phyloP scores from a whole-genome alignment of 2,113 vertebrate genomes.

The Axis porcinus region DNA sequence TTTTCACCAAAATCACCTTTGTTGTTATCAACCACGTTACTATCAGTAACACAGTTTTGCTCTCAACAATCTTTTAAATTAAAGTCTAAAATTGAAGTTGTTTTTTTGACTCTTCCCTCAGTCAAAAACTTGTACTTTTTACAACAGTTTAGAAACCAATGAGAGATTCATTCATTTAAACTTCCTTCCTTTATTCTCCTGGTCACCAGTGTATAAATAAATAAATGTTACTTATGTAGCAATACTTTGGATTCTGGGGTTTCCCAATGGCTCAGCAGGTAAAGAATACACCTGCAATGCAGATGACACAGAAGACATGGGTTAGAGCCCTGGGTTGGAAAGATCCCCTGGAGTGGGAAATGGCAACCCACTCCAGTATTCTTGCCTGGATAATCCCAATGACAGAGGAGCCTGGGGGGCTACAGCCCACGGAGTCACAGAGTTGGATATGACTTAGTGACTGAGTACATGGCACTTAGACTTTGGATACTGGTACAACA shows the following conservation, averaged over 20 bases:
- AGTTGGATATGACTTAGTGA: neutral
- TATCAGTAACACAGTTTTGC: neutral
- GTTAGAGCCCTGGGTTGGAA: neutral
- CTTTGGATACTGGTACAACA: neutral
- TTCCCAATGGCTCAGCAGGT: neutral
- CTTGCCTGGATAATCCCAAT: neutral
- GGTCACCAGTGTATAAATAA: neutral
- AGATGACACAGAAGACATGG: neutral
- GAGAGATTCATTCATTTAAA: neutral
- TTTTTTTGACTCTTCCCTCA: neutral
- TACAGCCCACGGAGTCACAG: neutral
- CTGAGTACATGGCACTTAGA: neutral
- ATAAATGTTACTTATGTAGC: neutral
- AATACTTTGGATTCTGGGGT: neutral
- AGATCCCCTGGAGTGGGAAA: neutral
- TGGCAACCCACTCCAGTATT: neutral
- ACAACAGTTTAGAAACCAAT: neutral
- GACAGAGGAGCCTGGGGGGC: neutral
- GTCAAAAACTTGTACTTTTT: neutral
- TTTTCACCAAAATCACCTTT: neutral
- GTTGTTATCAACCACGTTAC: neutral
- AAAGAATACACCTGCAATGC: neutral
- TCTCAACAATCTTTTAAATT: neutral
- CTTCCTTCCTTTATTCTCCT: neutral
- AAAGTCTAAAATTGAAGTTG: neutral